These are phyloP conservation scores for Ciconia stormi DNA, from an alignment of 2,113 vertebrate species.

Conservation along the genomic window DNA sequence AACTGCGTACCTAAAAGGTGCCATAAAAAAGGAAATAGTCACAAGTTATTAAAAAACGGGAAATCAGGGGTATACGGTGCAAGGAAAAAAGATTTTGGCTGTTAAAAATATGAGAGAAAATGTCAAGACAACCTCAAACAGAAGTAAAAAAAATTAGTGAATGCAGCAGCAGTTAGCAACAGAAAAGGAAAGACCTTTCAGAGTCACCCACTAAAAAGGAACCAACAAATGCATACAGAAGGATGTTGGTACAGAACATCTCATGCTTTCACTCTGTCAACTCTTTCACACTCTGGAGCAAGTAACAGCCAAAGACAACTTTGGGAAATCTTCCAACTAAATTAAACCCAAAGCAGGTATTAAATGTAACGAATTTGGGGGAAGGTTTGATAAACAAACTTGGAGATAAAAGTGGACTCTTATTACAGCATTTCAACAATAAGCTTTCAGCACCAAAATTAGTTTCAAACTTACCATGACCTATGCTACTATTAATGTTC, in stretches of 20 bases:
- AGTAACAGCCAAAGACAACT: background rate
- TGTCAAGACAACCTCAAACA: background rate
- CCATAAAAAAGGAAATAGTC: background rate
- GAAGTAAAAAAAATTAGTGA: background rate
- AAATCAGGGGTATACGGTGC: background rate
- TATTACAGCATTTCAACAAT: background rate
- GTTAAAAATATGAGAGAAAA: background rate
- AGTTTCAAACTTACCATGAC: background rate
- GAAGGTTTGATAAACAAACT: no score
- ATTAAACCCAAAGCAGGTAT: background rate
- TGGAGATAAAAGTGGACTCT: no score
- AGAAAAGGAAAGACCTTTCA: background rate
- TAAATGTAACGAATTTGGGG: no score
- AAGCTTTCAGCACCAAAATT: background rate
- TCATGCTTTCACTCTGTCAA: background rate
- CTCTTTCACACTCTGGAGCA: background rate
- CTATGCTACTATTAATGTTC: background rate
- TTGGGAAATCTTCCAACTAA: background rate
- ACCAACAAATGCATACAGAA: background rate
- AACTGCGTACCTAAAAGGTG: background rate
- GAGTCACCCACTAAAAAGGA: background rate
- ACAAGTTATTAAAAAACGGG: background rate
- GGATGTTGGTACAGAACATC: background rate
- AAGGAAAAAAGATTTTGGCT: background rate
- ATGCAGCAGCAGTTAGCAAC: background rate